Evolutionary conservation across 2,888 invertebrate species (phyloP).

Genomic region (Protula sp.): DNA sequence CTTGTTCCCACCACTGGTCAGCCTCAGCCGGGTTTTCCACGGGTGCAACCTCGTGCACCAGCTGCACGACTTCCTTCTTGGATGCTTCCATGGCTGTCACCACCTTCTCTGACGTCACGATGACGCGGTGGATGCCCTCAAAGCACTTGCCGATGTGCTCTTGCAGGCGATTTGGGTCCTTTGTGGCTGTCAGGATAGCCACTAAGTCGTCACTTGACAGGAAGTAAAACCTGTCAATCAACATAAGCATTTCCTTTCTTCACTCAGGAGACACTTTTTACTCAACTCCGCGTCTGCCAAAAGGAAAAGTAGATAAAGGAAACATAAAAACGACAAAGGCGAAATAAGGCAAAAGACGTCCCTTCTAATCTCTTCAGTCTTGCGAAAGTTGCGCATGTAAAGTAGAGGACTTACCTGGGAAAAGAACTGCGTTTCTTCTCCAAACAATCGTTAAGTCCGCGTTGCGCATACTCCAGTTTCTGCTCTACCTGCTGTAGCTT

Average conservation of each 20-base stretch:
- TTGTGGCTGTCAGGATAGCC: constrained; percentile 52
- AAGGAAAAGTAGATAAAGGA: too few relatives aligned
- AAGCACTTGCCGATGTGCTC: constrained; percentile 55
- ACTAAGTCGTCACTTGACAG: constrained; percentile 50
- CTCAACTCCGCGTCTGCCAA: neutral
- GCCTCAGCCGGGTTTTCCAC: constrained; percentile 49
- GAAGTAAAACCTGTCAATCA: constrained; percentile 49
- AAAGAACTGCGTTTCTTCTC: constrained; percentile 53
- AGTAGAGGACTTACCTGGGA: constrained; percentile 40
- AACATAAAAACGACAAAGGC: too few relatives aligned
- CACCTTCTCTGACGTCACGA: constrained; percentile 41
- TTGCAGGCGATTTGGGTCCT: constrained; percentile 52
- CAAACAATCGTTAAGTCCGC: constrained; percentile 50
- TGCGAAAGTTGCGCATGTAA: neutral
- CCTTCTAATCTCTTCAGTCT: neutral
- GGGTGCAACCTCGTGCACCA: constrained; percentile 40
- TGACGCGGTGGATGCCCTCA: constrained; percentile 50
- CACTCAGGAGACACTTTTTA: neutral
- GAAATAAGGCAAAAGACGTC: neutral
- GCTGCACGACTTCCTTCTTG: constrained; percentile 47
- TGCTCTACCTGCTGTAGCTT: constrained; percentile 50
- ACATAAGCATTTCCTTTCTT: too few relatives aligned
- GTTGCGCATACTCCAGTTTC: constrained; percentile 51
- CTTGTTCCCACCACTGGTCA: constrained; percentile 51
- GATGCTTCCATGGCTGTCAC: constrained; percentile 53